Base-by-base conservation (phyloP, 2,113 vertebrate species). In the Perca flavescens region DNA sequence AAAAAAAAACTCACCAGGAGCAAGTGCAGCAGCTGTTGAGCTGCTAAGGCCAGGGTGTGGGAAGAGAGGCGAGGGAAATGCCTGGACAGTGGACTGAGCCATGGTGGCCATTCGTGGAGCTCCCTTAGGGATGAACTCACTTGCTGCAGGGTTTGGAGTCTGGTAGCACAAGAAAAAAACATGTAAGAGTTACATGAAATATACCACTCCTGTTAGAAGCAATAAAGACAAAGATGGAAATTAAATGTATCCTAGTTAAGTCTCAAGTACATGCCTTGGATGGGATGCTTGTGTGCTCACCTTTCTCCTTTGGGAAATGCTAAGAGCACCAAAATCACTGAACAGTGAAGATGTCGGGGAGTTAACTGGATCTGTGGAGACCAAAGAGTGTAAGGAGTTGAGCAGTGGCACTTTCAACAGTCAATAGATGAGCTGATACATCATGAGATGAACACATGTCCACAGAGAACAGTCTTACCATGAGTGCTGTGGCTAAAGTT, bases 61-160 rank as follows among this genome's bases (percentile, higher is more conserved):
- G 86, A 99, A 99, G 80, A 99, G 92, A 63, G 97, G 97, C 83
- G 98, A 97, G 89, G 97, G 97, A 94, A 99, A 99, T 92, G 98
- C 95, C 92, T 96, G 97, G 90, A 97, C 96, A 89, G 94, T 95
- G 83, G 97, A 96, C 94, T 97, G 98, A 83, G 97, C 95, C 95
- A 98, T 96, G 82, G 96, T 96, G 94, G 96, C 96, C 95, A 99
- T 96, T 84, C 97, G 96, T 70, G 98, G 97, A 90, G 96, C 96
- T 94, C 97, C 98, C 95, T 99, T 99, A 76, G 98, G 98, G 93
- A 99, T 97, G 94, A 99, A 99, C 85, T 99, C 98, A 79, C 93
- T 99, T 91, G 98, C 98, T 93, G 98, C 92, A 70, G 98, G 98
- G 94, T 99, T 99, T 94, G 98, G 98, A 94, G 97, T 94, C 98